Percentiles rank a stretch among this genome's conserved stretches.
These are phyloP conservation scores for Gadus macrocephalus DNA, from an alignment of 2,113 vertebrate genomes.

Conservation along the genomic window DNA sequence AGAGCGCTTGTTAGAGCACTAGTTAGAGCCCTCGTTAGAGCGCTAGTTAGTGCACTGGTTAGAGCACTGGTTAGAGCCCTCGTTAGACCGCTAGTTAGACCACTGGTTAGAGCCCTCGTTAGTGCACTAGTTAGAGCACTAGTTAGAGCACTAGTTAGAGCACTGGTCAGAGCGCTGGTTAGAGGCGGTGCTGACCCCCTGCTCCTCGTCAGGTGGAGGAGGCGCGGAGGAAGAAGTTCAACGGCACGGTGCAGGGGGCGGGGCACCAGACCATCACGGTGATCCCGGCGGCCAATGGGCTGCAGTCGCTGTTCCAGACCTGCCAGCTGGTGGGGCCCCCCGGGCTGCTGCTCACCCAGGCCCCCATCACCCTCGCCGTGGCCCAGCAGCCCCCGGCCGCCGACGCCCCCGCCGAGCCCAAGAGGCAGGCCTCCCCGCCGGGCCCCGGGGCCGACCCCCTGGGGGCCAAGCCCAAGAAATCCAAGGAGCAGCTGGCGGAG, in stretches of 20 bases:
- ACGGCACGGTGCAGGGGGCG: constrained; percentile 87
- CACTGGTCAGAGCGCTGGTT: too few species aligned
- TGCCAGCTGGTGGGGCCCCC: constrained; percentile 97
- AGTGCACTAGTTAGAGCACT: too few species aligned
- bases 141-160: too few species aligned
- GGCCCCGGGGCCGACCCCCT: constrained; percentile 68
- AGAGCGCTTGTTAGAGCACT: too few species aligned
- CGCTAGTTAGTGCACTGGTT: too few species aligned
- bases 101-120: too few species aligned
- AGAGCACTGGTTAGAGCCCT: too few species aligned
- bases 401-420: constrained; percentile 56
- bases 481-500: constrained; percentile 93
- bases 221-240: constrained; percentile 92
- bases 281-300: constrained; percentile 86
- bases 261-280: constrained; percentile 95
- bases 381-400: constrained; percentile 84
- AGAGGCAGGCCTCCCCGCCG: constrained; percentile 57
- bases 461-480: constrained; percentile 89
- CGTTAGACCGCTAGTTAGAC: too few species aligned
- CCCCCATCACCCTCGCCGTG: constrained; percentile 65
- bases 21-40: too few species aligned
- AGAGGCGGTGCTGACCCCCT: too few species aligned
- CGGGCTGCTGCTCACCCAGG: constrained; percentile 90
- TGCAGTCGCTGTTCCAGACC: constrained; percentile 94
- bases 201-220: constrained; percentile 80